Evolutionary conservation across 2,113 vertebrate species (phyloP).

Genomic region (Erinaceus europaeus): DNA sequence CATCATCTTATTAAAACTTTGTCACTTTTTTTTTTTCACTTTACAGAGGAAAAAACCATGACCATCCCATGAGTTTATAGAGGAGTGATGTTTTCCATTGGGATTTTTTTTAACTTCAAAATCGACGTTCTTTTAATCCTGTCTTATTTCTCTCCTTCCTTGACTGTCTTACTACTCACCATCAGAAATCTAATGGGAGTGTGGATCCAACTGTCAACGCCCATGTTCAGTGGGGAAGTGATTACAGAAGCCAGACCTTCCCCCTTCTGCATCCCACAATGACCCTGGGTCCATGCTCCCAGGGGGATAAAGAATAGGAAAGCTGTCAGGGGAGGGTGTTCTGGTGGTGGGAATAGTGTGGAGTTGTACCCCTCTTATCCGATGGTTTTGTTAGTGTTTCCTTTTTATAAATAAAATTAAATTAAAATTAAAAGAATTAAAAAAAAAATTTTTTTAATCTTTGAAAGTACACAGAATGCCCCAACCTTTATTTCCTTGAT

Average conservation of each 20-base stretch:
- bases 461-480: neutral
- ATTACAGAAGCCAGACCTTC: too few species aligned
- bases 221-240: too few species aligned
- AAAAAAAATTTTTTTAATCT: too few species aligned
- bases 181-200: conserved; percentile 22
- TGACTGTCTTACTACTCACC: neutral
- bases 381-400: neutral
- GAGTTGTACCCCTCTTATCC: neutral
- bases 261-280: too few species aligned
- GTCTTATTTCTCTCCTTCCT: neutral
- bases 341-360: too few species aligned
- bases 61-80: neutral
- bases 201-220: too few species aligned
- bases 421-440: too few species aligned
- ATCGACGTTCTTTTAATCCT: neutral
- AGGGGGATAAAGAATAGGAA: too few species aligned
- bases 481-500: conserved; percentile 15
- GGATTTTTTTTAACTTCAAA: neutral
- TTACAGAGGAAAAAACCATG: neutral
- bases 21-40: neutral
- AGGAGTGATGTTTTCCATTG: neutral
- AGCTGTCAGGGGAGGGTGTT: too few species aligned
- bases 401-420: neutral
- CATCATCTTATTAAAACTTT: neutral
- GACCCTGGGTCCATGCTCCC: too few species aligned